phyloP scores from a whole-genome alignment of 1,140 invertebrate species.

The Chironomus tepperi region DNA sequence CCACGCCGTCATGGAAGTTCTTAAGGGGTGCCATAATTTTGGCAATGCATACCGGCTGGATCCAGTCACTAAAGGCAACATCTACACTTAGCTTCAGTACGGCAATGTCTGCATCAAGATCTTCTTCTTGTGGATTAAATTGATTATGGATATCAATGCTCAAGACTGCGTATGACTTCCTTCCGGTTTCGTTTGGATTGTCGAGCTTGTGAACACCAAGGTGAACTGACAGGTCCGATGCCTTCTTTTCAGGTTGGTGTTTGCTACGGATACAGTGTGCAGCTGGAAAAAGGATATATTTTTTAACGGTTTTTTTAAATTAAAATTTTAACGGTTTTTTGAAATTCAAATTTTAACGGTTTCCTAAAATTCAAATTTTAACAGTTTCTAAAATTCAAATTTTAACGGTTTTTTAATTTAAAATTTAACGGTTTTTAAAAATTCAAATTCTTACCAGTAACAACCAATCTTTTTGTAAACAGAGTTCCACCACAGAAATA shows the following conservation, averaged over 20 bases:
- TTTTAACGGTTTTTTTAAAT: no score
- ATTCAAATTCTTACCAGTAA: no score
- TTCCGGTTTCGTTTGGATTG: not conserved
- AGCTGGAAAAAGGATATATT: no score
- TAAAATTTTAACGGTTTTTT: no score
- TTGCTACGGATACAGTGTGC: not conserved
- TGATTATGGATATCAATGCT: not conserved
- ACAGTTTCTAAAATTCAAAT: no score
- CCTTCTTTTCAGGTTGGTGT: not conserved
- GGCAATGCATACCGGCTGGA: not conserved
- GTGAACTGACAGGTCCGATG: not conserved
- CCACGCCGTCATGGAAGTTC: not conserved
- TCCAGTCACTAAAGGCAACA: not conserved
- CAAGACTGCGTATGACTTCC: not conserved
- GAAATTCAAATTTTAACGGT: no score
- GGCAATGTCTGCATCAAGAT: not conserved
- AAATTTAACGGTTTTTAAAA: no score
- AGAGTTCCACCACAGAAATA: no score
- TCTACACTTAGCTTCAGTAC: not conserved
- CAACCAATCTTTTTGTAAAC: no score
- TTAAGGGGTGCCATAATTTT: not conserved
- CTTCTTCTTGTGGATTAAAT: not conserved
- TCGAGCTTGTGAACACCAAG: not conserved
- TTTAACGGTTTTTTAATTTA: no score
- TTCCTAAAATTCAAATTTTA: no score